A percentile compares a stretch with the other conserved stretches of the same genome.
Evolutionary conservation across 2,888 invertebrate species (phyloP).

Genomic region (Eugnorisma glareosa): DNA sequence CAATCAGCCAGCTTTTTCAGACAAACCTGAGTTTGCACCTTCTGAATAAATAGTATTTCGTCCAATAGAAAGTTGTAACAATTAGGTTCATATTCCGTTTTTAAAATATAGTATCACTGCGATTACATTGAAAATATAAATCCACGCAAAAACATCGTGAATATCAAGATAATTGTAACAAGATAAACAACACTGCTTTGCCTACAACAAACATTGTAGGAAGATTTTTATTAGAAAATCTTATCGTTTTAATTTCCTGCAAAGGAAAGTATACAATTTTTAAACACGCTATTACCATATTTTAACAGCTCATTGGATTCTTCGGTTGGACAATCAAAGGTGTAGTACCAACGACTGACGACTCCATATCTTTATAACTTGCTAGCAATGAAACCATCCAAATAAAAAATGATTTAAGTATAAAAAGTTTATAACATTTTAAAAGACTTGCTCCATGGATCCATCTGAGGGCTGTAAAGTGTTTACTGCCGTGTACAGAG

Average conservation of each 20-base stretch:
- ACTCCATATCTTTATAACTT: constrained; percentile 31
- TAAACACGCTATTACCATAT: constrained; percentile 9
- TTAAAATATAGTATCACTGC: background rate
- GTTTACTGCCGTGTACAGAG: background rate
- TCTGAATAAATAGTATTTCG: background rate
- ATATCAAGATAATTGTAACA: background rate
- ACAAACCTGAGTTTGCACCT: background rate
- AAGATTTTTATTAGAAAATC: background rate
- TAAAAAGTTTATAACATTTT: constrained; percentile 32
- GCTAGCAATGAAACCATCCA: constrained; percentile 37
- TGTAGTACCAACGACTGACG: background rate
- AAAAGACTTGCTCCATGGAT: constrained; percentile 22
- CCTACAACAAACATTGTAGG: background rate
- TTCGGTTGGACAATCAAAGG: constrained; percentile 22
- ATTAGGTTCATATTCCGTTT: background rate
- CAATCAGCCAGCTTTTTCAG: background rate
- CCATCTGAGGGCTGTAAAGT: background rate
- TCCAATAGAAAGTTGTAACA: background rate
- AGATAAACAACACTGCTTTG: background rate
- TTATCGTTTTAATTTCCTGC: constrained; percentile 43
- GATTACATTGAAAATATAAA: background rate
- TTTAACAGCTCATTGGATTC: constrained; percentile 25
- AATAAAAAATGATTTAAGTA: constrained; percentile 13
- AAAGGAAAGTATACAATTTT: background rate
- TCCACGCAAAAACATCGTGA: constrained; percentile 9